Base-by-base conservation (phyloP, 2,113 vertebrate species). In the Baryphthengus martii region DNA sequence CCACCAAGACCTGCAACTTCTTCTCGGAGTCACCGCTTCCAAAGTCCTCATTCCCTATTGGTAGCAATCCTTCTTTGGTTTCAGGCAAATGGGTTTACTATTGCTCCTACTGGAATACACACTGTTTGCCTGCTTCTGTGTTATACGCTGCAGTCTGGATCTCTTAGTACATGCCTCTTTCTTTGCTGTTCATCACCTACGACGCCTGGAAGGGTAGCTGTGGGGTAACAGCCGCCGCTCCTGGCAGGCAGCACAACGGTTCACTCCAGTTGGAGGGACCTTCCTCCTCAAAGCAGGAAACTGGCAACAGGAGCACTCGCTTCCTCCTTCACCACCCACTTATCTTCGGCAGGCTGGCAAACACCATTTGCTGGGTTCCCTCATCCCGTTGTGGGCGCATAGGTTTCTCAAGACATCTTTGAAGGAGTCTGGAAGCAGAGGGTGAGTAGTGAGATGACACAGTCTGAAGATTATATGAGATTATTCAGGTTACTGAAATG, bases 261-360 rank as follows among this genome's bases (percentile, higher is more conserved):
- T 88, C 59, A 5, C 87, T 95, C 95, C 94, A 96, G 90, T 47
- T 95, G 88, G 92, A 96, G 89, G 68, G 68, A 96, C 96, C 91
- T 90, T 89, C 90, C 59, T 86, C 72, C 56, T 47, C 76, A 77
- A 84, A 86, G 88, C 35, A 45, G 92, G 75, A 88, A 93, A 88
- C 90, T 93, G 95, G 95, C 96, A 96, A 33, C 45, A 50, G 0
- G 4, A 94, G 90, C 0, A 0, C 78, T 95, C 6, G 0, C 83
- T 92, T 78, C 90, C 65, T 90, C 35, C 93, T 21, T 88, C 94
- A 86, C 95, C 95, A 93, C 94, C 95, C 95, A 97, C 95, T 52
- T 55, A 50, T 72, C 79, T 68, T 66, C 7, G 4, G 68, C 90
- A 78, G 76, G 86, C 89, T 95, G 95, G 95, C 93, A 95, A 96